phyloP scores from a whole-genome alignment of 1,140 invertebrate genomes.

The Microplitis mediator region DNA sequence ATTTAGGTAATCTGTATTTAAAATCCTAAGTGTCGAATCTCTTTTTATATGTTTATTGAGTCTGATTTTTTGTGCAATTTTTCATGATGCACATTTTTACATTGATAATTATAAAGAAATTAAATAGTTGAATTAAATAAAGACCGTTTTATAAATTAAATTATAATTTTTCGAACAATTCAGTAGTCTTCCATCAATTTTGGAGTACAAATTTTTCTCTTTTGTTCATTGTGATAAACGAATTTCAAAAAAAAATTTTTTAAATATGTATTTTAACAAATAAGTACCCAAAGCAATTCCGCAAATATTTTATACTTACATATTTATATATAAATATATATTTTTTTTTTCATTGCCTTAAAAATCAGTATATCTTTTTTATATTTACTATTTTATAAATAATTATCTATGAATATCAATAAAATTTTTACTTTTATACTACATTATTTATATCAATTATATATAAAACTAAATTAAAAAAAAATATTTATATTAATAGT shows the following conservation, averaged over 20 bases:
- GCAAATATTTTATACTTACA: too few species aligned
- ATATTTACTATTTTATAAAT: background rate
- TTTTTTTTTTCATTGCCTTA: background rate
- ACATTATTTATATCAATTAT: background rate
- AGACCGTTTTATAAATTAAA: too few species aligned
- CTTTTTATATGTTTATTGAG: background rate
- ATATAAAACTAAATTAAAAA: background rate
- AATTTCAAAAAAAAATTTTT: background rate
- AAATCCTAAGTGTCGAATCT: slow-evolving; percentile 8
- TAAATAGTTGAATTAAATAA: too few species aligned
- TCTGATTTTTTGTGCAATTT: slow-evolving; percentile 8
- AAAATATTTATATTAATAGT: background rate
- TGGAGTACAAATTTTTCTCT: background rate
- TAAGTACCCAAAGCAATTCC: background rate
- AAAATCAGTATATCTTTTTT: slow-evolving; percentile 5
- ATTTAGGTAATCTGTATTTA: background rate
- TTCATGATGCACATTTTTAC: background rate
- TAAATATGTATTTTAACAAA: background rate
- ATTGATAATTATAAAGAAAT: too few species aligned
- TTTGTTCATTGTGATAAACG: background rate
- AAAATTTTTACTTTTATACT: background rate
- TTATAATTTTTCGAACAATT: background rate
- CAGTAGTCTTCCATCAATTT: background rate
- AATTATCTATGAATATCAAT: background rate
- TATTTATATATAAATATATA: background rate